phyloP scores from a whole-genome alignment of 2,888 invertebrate genomes.

The Trichacis sp. region DNA sequence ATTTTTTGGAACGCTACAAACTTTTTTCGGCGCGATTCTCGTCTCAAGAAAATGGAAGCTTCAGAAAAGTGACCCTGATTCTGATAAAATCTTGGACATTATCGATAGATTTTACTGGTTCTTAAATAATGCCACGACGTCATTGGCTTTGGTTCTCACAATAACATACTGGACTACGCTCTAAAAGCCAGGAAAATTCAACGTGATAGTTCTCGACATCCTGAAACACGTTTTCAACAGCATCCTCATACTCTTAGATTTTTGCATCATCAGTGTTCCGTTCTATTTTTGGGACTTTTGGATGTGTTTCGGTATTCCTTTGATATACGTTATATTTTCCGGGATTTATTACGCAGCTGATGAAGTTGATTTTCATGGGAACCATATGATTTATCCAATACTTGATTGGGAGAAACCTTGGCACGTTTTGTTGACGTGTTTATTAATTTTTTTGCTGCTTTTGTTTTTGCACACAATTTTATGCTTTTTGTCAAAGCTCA shows the following conservation, averaged over 20 bases:
- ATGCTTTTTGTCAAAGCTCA: too few species aligned
- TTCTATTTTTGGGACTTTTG: slow-evolving; percentile 76
- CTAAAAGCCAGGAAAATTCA: slow-evolving; percentile 75
- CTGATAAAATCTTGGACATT: too few species aligned
- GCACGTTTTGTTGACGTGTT: slow-evolving; percentile 71
- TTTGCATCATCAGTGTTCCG: slow-evolving; percentile 80
- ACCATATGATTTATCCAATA: neutral
- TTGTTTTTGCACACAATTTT: too few species aligned
- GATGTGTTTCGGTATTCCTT: slow-evolving; percentile 75
- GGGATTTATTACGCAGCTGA: slow-evolving; percentile 79
- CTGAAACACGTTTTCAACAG: slow-evolving; percentile 83
- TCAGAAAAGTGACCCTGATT: too few species aligned
- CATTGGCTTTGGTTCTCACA: slow-evolving; percentile 80
- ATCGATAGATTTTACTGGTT: slow-evolving; percentile 77
- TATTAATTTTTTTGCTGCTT: too few species aligned
- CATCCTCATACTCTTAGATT: slow-evolving; percentile 79
- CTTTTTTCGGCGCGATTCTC: slow-evolving; percentile 71
- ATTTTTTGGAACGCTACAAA: slow-evolving; percentile 73
- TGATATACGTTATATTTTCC: slow-evolving; percentile 78
- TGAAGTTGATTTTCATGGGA: slow-evolving; percentile 71
- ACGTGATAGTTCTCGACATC: slow-evolving; percentile 77
- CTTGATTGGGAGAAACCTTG: slow-evolving; percentile 72
- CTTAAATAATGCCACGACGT: slow-evolving; percentile 76
- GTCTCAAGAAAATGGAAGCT: slow-evolving; percentile 68
- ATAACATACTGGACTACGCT: slow-evolving; percentile 82